phyloP scores from a whole-genome alignment of 2,797 vertebrate genomes.

The Eleutherodactylus coqui region DNA sequence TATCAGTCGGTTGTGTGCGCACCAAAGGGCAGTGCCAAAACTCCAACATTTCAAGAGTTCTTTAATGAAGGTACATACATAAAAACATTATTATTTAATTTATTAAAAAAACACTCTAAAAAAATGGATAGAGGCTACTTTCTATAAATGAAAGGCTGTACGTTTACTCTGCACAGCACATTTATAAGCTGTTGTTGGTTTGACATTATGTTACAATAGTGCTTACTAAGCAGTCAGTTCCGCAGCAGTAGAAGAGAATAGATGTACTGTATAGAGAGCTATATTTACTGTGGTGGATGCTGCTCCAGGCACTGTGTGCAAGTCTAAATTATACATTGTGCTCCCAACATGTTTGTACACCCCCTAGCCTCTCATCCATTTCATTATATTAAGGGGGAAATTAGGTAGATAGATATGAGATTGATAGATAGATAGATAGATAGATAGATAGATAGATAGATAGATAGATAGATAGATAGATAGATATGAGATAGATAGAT shows the following conservation, averaged over 20 bases:
- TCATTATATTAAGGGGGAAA: neutral
- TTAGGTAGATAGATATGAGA: neutral
- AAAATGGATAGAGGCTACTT: neutral
- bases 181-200: neutral
- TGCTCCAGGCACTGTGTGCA: neutral
- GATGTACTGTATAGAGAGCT: neutral
- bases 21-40: neutral
- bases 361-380: neutral
- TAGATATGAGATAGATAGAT: neutral
- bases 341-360: conserved; percentile 8
- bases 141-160: neutral
- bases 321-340: neutral
- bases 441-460: neutral
- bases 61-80: neutral
- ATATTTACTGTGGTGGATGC: neutral
- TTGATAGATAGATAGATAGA: neutral
- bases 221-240: neutral
- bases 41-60: neutral
- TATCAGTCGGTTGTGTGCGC: neutral
- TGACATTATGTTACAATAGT: neutral
- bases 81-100: neutral
- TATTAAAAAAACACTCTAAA: too few relatives aligned
- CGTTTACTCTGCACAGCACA: neutral
- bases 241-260: neutral
- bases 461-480: neutral